These are phyloP conservation scores for Ageneiosus marmoratus DNA, from an alignment of 2,113 vertebrate genomes.

Conservation along the genomic window DNA sequence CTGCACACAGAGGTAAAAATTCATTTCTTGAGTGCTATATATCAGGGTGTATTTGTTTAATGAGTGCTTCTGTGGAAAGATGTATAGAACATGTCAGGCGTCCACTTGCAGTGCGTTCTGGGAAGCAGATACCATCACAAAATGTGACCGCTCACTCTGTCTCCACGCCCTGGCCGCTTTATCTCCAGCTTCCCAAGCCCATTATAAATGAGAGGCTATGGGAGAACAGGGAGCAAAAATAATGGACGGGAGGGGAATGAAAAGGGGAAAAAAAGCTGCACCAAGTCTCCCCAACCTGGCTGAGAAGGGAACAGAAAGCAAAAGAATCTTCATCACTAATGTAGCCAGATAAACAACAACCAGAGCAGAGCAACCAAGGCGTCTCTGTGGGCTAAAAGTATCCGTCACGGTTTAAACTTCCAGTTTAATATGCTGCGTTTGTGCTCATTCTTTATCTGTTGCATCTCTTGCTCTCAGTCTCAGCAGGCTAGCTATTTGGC, in stretches of 20 bases:
- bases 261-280: not conserved
- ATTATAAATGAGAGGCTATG: conserved; percentile 92
- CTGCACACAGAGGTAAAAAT: conserved; percentile 76
- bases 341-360: conserved; percentile 16
- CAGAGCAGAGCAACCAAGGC: not conserved
- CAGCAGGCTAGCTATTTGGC: conserved; percentile 60
- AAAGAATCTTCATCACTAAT: conserved; percentile 60
- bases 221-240: conserved; percentile 84
- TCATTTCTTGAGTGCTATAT: conserved; percentile 86
- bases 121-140: conserved; percentile 88
- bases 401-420: conserved; percentile 35
- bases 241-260: conserved; percentile 81
- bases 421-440: conserved; percentile 40
- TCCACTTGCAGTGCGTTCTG: conserved; percentile 85
- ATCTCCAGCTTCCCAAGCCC: conserved; percentile 81
- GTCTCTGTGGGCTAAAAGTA: conserved; percentile 29
- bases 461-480: conserved; percentile 35
- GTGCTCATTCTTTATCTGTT: conserved; percentile 48
- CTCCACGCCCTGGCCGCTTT: conserved; percentile 83
- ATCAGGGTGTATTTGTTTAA: conserved; percentile 90
- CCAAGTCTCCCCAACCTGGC: conserved; percentile 62
- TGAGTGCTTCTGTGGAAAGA: conserved; percentile 88
- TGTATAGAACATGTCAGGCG: conserved; percentile 92
- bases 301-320: conserved; percentile 68
- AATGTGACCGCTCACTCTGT: conserved; percentile 89